These are phyloP conservation scores for Octopus sinensis DNA, from an alignment of 1,140 invertebrate genomes.

Conservation along the genomic window DNA sequence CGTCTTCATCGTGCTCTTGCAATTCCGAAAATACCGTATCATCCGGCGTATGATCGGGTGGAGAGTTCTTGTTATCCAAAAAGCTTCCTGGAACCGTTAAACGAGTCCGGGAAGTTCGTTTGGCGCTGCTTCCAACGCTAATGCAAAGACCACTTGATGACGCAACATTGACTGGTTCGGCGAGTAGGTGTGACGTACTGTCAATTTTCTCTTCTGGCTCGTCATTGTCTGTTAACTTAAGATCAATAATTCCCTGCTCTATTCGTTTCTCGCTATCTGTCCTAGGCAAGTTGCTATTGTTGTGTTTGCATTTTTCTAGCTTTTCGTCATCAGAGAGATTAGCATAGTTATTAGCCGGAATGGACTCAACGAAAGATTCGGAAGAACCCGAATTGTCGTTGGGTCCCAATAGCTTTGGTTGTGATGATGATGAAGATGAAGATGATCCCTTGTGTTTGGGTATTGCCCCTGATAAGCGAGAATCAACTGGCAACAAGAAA, in stretches of 20 bases:
- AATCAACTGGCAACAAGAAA: constrained; percentile 15
- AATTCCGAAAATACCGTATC: constrained; percentile 10
- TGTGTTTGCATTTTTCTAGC: constrained; percentile 20
- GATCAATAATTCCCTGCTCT: constrained; percentile 20
- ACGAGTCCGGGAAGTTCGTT: not conserved
- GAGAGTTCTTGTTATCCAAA: constrained; percentile 1
- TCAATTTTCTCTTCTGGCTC: constrained; percentile 6
- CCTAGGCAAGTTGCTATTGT: constrained; percentile 24
- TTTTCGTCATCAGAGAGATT: constrained; percentile 31
- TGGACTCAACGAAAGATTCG: constrained; percentile 31
- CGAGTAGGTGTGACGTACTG: constrained; percentile 1
- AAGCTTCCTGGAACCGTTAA: constrained; percentile 12
- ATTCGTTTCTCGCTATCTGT: constrained; percentile 31
- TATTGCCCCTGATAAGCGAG: constrained; percentile 5
- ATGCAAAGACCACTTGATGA: constrained; percentile 6
- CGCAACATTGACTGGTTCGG: not conserved
- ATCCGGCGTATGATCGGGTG: constrained; percentile 8
- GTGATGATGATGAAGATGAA: constrained; percentile 15
- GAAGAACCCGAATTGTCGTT: constrained; percentile 32
- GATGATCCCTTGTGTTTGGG: constrained; percentile 11
- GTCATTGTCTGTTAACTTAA: not conserved
- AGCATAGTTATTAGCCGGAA: constrained; percentile 27
- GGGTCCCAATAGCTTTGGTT: constrained; percentile 13
- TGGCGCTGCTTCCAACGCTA: not conserved
- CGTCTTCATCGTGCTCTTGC: constrained; percentile 13